Percentiles rank a stretch among this genome's conserved stretches.
phyloP scores from a whole-genome alignment of 1,140 invertebrate species.

The Yoshiicerus persimilis region DNA sequence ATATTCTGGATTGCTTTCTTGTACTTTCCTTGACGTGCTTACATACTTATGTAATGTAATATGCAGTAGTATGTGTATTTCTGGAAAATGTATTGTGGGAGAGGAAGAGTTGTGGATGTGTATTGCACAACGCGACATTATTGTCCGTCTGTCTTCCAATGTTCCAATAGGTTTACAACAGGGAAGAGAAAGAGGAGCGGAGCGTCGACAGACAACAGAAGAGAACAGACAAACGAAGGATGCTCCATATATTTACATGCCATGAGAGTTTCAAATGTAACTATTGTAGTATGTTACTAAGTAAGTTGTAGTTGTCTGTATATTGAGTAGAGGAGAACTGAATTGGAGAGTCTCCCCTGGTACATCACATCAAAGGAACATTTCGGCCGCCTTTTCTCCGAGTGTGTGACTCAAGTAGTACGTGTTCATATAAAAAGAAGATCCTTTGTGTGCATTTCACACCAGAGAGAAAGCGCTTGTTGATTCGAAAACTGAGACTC shows the following conservation, averaged over 20 bases:
- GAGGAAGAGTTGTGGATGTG: background rate
- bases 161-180: background rate
- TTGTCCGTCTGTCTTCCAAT: too few relatives aligned
- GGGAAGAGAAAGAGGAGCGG: background rate
- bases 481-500: conserved; percentile 4
- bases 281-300: background rate
- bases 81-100: background rate
- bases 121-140: background rate
- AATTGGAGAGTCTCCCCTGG: background rate
- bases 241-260: background rate
- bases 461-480: conserved; percentile 3
- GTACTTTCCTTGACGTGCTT: background rate
- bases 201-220: too few relatives aligned
- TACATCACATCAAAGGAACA: background rate
- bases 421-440: conserved; percentile 20
- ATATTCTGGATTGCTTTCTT: background rate
- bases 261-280: background rate
- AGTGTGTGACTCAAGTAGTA: background rate
- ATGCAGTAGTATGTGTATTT: background rate
- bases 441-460: background rate
- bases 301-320: background rate
- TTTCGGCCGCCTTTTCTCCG: background rate
- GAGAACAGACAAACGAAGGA: background rate
- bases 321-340: too few relatives aligned
- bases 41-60: background rate